These are phyloP conservation scores for Sinocyclocheilus rhinocerous DNA, from an alignment of 2,113 vertebrate species.

Conservation along the genomic window DNA sequence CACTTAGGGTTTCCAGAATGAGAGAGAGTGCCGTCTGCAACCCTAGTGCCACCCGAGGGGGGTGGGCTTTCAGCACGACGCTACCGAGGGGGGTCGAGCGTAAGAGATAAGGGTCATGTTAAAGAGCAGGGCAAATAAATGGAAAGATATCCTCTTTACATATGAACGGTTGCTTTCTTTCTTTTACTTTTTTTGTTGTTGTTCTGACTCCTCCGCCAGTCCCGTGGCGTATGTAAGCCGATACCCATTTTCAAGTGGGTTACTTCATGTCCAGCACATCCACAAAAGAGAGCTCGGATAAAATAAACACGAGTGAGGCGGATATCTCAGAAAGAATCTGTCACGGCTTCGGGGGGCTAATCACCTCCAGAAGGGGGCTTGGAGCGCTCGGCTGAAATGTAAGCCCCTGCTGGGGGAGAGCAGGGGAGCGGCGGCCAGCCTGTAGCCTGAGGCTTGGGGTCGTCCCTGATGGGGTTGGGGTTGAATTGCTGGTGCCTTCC, in stretches of 20 bases:
- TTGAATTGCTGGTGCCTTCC: constrained; percentile 78
- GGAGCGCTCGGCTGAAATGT: constrained; percentile 97
- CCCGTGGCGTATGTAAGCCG: constrained; percentile 91
- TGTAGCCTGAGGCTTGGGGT: constrained; percentile 90
- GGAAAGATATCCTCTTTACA: constrained; percentile 82
- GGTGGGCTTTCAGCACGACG: constrained; percentile 44
- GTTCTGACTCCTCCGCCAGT: constrained; percentile 84
- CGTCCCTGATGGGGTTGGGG: constrained; percentile 71
- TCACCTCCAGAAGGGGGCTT: constrained; percentile 99
- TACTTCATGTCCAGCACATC: constrained; percentile 99
- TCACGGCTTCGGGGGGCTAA: constrained; percentile 99
- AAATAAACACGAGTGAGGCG: constrained; percentile 98
- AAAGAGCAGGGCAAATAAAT: constrained; percentile 54
- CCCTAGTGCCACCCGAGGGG: constrained; percentile 26
- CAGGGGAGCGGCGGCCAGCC: constrained; percentile 81
- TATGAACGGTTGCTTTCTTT: constrained; percentile 64
- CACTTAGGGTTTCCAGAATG: constrained; percentile 65
- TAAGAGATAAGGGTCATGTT: constrained; percentile 19
- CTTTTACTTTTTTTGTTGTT: constrained; percentile 53
- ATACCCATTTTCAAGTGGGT: constrained; percentile 89
- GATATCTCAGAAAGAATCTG: constrained; percentile 99
- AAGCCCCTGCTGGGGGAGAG: constrained; percentile 86
- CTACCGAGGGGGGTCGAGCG: constrained; percentile 36
- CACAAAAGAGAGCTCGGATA: constrained; percentile 98
- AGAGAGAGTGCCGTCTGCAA: constrained; percentile 59